phyloP scores from a whole-genome alignment of 2,797 vertebrate species.

The Lacerta viridis region DNA sequence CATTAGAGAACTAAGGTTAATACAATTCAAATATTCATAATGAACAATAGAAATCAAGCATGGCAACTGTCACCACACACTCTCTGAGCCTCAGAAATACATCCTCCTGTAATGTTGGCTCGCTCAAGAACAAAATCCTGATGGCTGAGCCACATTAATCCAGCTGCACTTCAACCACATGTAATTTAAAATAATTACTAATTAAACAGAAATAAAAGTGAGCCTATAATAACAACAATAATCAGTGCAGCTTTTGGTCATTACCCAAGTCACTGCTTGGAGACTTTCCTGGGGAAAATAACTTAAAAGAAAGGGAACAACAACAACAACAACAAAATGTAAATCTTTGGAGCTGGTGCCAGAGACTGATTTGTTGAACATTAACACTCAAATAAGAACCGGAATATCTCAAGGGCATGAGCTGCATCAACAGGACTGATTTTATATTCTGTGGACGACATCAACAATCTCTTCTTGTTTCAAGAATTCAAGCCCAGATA shows the following conservation, averaged over 20 bases:
- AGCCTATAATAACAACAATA: slow-evolving; percentile 60
- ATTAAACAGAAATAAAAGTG: slow-evolving; percentile 68
- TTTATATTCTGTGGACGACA: slow-evolving; percentile 50
- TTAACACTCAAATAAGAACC: slow-evolving; percentile 32
- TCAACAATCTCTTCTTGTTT: slow-evolving; percentile 36
- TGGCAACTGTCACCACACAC: slow-evolving; percentile 19
- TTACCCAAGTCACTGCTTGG: slow-evolving; percentile 58
- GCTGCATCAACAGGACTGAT: slow-evolving; percentile 46
- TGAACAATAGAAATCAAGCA: slow-evolving; percentile 33
- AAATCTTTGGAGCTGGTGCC: slow-evolving; percentile 17
- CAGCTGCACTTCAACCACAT: slow-evolving; percentile 60
- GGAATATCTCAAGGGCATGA: slow-evolving; percentile 13
- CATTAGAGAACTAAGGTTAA: slow-evolving; percentile 37
- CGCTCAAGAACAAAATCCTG: slow-evolving; percentile 54
- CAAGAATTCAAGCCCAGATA: slow-evolving; percentile 38
- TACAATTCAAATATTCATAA: slow-evolving; percentile 10
- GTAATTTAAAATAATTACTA: slow-evolving; percentile 75
- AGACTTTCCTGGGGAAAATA: slow-evolving; percentile 36
- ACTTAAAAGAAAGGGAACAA: slow-evolving; percentile 16
- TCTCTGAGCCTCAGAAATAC: slow-evolving; percentile 44
- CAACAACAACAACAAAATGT: not conserved
- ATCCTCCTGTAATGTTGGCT: slow-evolving; percentile 48
- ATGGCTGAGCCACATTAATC: slow-evolving; percentile 56
- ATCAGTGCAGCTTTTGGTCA: slow-evolving; percentile 46
- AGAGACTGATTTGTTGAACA: slow-evolving; percentile 4